Conservation (phyloP, 2,888 invertebrate genomes). For the Nemoura dubitans region DNA sequence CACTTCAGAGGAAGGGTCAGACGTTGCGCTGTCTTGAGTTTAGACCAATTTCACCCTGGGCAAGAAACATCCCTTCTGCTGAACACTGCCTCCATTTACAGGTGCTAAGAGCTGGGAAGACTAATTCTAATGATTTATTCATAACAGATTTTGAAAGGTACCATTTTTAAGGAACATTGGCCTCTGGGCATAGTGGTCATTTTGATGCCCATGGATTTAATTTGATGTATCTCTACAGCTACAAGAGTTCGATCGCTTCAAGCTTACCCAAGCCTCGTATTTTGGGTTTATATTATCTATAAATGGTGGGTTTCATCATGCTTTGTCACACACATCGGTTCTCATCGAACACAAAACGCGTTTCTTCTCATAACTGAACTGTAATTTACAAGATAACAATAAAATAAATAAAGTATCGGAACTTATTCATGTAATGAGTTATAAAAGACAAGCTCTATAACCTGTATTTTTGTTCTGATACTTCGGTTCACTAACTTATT, state of each 20-base stretch:
- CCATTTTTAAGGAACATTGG: neutral
- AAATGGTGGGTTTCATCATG: neutral
- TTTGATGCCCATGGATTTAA: constrained; percentile 7
- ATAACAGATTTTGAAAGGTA: neutral
- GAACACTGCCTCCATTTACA: neutral
- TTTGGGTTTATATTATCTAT: neutral
- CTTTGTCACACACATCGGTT: neutral
- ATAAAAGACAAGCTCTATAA: no score
- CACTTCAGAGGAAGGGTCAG: neutral
- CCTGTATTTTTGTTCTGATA: no score
- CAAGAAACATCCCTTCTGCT: neutral
- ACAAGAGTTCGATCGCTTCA: neutral
- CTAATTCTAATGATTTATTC: neutral
- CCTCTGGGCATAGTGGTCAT: neutral
- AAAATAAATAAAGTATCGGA: no score
- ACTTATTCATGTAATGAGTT: no score
- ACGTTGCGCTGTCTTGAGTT: neutral
- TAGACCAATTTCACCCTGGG: neutral
- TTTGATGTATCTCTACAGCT: neutral
- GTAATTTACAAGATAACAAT: neutral
- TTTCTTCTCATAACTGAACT: neutral
- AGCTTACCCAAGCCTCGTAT: neutral
- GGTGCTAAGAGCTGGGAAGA: neutral
- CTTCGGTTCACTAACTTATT: no score
- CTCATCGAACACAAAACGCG: neutral